Percentiles rank a stretch among this genome's conserved stretches.
These are phyloP conservation scores for Heteromurus nitidus DNA, from an alignment of 2,888 invertebrate genomes.

Conservation along the genomic window DNA sequence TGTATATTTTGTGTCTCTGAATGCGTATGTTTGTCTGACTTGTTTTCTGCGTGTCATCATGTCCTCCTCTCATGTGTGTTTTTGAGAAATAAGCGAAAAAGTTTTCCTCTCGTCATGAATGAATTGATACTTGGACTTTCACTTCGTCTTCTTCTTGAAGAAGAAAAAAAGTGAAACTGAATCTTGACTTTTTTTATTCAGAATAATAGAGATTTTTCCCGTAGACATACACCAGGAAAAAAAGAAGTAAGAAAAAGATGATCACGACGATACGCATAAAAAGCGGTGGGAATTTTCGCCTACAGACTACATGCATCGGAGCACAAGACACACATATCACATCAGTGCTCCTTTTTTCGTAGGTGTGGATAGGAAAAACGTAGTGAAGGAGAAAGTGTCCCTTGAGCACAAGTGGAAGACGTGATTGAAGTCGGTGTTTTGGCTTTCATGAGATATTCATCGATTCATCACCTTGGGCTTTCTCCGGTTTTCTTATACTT, in stretches of 20 bases:
- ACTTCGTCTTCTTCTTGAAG: background rate
- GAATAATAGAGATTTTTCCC: no score
- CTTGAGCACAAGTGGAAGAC: slow-evolving; percentile 49
- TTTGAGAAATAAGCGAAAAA: background rate
- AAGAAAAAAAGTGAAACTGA: no score
- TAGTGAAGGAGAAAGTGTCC: slow-evolving; percentile 47
- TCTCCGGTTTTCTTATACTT: background rate
- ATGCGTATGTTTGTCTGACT: slow-evolving; percentile 14
- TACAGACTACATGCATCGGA: background rate
- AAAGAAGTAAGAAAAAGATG: background rate
- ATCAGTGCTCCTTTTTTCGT: background rate
- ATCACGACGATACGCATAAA: background rate
- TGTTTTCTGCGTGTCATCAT: slow-evolving; percentile 41
- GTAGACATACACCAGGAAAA: no score
- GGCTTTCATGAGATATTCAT: slow-evolving; percentile 61
- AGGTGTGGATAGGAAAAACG: background rate
- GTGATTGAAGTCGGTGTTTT: slow-evolving; percentile 56
- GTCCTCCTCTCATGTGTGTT: background rate
- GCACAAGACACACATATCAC: background rate
- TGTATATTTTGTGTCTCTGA: background rate
- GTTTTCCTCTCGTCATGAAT: slow-evolving; percentile 3
- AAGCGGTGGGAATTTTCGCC: background rate
- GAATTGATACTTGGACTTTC: slow-evolving; percentile 16
- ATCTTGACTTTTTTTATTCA: no score
- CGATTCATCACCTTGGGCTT: slow-evolving; percentile 55